These are phyloP conservation scores for Frankliniella fusca DNA, from an alignment of 2,888 invertebrate species.

Conservation along the genomic window DNA sequence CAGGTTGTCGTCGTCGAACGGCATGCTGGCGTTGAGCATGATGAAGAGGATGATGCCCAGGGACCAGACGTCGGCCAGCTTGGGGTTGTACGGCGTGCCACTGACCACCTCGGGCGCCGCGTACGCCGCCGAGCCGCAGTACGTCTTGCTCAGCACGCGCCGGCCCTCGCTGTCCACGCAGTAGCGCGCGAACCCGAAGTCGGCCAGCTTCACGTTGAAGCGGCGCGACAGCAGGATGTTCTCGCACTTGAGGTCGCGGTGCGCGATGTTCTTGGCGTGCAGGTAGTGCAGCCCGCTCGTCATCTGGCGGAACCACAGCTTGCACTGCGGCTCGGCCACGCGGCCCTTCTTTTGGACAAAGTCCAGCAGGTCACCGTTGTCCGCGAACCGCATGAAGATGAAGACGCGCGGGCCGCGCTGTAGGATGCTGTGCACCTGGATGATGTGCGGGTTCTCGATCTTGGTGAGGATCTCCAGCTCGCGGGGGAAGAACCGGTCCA, in stretches of 20 bases:
- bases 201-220: conserved; percentile 85
- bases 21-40: conserved; percentile 92
- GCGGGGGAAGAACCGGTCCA: conserved; percentile 88
- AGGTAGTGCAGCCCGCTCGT: conserved; percentile 76
- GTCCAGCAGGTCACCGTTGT: conserved; percentile 84
- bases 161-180: conserved; percentile 68
- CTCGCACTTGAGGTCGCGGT: conserved; percentile 91
- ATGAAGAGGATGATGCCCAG: conserved; percentile 87
- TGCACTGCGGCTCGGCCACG: conserved; percentile 72
- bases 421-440: conserved; percentile 81
- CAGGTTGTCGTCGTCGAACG: conserved; percentile 83
- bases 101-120: conserved; percentile 93
- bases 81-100: conserved; percentile 83
- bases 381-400: conserved; percentile 87
- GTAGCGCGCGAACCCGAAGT: conserved; percentile 89
- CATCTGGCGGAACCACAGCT: conserved; percentile 83
- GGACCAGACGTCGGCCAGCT: conserved; percentile 89
- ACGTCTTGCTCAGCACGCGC: conserved; percentile 79
- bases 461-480: conserved; percentile 85
- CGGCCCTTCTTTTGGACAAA: conserved; percentile 74
- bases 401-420: conserved; percentile 79
- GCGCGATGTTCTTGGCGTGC: conserved; percentile 78
- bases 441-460: conserved; percentile 85
- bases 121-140: conserved; percentile 95
- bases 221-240: conserved; percentile 79